phyloP scores from a whole-genome alignment of 2,113 vertebrate genomes.

The Motacilla tschutschensis region DNA sequence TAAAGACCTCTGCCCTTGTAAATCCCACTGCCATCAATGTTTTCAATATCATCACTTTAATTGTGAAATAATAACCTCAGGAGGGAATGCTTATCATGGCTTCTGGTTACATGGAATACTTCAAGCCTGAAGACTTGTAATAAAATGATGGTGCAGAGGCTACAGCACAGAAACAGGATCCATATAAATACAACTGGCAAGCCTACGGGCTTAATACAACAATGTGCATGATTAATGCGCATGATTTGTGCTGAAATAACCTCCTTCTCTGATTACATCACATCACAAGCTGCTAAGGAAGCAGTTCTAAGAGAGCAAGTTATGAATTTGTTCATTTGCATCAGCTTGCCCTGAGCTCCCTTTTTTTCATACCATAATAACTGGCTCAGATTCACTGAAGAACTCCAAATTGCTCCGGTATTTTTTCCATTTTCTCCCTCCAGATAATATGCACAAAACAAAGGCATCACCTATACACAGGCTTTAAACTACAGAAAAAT shows the following conservation, averaged over 20 bases:
- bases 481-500: neutral
- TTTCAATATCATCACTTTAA: constrained; percentile 52
- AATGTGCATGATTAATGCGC: neutral
- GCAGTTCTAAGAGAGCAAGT: constrained; percentile 9
- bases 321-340: constrained; percentile 18
- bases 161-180: neutral
- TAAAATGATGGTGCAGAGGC: neutral
- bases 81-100: constrained; percentile 30
- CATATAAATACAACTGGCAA: constrained; percentile 11
- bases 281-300: neutral
- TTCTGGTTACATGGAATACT: constrained; percentile 30
- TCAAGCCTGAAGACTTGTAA: constrained; percentile 20
- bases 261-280: neutral
- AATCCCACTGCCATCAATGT: constrained; percentile 23
- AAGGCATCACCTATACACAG: neutral
- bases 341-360: neutral
- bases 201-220: neutral
- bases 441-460: neutral
- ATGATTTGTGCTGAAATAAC: constrained; percentile 39
- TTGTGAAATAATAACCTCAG: constrained; percentile 52
- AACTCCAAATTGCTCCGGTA: neutral
- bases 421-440: neutral
- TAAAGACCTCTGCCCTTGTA: constrained; percentile 17
- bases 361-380: neutral
- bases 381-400: neutral